These are phyloP conservation scores for Ictidomys tridecemlineatus DNA, from an alignment of 2,113 vertebrate genomes.

Conservation along the genomic window DNA sequence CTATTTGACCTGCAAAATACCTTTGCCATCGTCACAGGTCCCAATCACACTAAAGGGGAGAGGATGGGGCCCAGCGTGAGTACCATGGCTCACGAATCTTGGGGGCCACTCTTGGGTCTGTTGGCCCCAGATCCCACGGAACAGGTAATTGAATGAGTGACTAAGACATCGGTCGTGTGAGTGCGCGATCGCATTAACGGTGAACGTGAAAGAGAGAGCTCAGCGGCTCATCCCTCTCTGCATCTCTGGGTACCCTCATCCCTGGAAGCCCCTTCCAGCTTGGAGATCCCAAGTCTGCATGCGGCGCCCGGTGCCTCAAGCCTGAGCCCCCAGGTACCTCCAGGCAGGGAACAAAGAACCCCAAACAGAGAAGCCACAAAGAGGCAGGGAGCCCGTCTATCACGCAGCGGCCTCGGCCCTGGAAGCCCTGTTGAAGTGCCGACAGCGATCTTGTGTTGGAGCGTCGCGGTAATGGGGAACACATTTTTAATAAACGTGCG, in stretches of 20 bases:
- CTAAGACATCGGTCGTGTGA: background rate
- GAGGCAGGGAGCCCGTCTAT: slow-evolving; percentile 58
- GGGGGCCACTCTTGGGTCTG: background rate
- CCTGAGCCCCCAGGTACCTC: background rate
- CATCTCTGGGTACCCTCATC: background rate
- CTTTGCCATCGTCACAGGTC: background rate
- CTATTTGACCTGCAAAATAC: background rate
- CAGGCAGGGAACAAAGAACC: slow-evolving; percentile 35
- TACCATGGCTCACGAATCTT: background rate
- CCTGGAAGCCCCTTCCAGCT: background rate
- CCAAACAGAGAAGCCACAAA: slow-evolving; percentile 35
- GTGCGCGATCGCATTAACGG: background rate
- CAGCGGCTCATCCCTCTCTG: background rate
- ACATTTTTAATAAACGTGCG: slow-evolving; percentile 61
- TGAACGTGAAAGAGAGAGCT: background rate
- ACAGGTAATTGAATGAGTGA: background rate
- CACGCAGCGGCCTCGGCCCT: background rate
- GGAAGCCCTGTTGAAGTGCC: slow-evolving; percentile 64
- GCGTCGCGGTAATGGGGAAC: slow-evolving; percentile 71
- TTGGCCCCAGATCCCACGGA: background rate
- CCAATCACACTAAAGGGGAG: background rate
- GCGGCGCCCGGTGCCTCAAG: background rate
- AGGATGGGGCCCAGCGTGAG: background rate
- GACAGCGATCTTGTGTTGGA: slow-evolving; percentile 64
- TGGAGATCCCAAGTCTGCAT: background rate